phyloP scores from a whole-genome alignment of 2,888 invertebrate species.

The Eristalis arbustorum region DNA sequence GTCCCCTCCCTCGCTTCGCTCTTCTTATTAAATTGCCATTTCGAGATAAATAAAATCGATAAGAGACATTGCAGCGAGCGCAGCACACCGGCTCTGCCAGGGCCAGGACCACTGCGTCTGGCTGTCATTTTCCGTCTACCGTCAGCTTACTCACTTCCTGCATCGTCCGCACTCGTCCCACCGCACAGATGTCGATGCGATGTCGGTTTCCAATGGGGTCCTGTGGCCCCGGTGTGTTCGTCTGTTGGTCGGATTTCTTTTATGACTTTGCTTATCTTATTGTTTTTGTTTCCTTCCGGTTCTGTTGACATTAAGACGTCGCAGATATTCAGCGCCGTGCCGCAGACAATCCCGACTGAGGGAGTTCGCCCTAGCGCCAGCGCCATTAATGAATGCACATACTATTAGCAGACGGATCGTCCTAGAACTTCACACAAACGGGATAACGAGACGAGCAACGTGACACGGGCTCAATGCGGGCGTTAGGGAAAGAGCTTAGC shows the following conservation, averaged over 20 bases:
- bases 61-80: conserved; percentile 38
- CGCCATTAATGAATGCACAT: conserved; percentile 67
- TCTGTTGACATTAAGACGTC: conserved; percentile 59
- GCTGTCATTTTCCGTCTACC: conserved; percentile 10
- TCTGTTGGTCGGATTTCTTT: conserved; percentile 26
- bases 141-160: neutral
- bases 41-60: conserved; percentile 62
- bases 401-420: conserved; percentile 61
- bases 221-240: conserved; percentile 16
- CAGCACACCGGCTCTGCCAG: neutral
- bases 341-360: no score
- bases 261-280: conserved; percentile 41
- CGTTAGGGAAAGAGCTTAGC: neutral
- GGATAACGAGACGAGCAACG: neutral
- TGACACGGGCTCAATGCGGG: conserved; percentile 5
- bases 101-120: neutral
- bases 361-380: conserved; percentile 12
- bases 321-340: neutral
- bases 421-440: neutral
- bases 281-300: conserved; percentile 42
- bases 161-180: neutral
- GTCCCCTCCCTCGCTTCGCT: conserved; percentile 21
- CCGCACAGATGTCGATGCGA: conserved; percentile 39
- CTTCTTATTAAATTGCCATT: conserved; percentile 59
- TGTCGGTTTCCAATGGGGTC: neutral